Evolutionary conservation across 2,888 invertebrate genomes (phyloP), one percentile per base, ranked within the genome.

Genomic region (Cyrtodaria siliqua): DNA sequence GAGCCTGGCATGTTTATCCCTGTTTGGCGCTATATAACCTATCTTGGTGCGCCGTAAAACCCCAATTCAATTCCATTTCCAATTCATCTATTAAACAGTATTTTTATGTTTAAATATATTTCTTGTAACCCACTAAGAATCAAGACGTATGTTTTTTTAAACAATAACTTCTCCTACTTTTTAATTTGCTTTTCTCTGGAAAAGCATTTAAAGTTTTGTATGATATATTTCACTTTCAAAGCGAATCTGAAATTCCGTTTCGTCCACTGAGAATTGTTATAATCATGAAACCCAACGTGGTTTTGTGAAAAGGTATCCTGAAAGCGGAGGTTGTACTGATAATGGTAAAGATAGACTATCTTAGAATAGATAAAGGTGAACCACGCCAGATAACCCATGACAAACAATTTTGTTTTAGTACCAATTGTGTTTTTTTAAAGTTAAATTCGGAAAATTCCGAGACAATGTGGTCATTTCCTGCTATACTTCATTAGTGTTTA

Each of bases 221-320:
- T 23, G 18, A 27, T 16, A 56, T 16, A 56, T 38, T 20, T 33
- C 56, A 47, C 6, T 9, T 18, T 6, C n/a, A 47, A 47, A 55
- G n/a, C 18, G 55, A 26, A 55, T 38, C 23, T 18, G 16, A 56
- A 67, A 67, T 59, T 67, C 59, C 67, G 26, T 38, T 52, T 59
- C 52, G 67, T 67, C 67, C 50, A 27, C 18, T 18, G 67, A 59
- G 67, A 67, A 33, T 67, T 59, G 24, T 3, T 50, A 6, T 26
- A 14, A 59, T 53, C 53, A 49, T 52, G 29, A 59, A 40, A 50
- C n/a, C 50, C 4, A 33, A 33, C 33, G 33, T 33, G n/a, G n/a
- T n/a, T n/a, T n/a, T 33, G 33, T 33, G 33, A 33, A 33, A 33
- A 33, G 20, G 23, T 16, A 4, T 47, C 3, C 20, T 12, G 14